A percentile compares a stretch with the other conserved stretches of the same genome.
phyloP scores from a whole-genome alignment of 53 echinoderm and acorn worm species.

The Mesocentrotus franciscanus region DNA sequence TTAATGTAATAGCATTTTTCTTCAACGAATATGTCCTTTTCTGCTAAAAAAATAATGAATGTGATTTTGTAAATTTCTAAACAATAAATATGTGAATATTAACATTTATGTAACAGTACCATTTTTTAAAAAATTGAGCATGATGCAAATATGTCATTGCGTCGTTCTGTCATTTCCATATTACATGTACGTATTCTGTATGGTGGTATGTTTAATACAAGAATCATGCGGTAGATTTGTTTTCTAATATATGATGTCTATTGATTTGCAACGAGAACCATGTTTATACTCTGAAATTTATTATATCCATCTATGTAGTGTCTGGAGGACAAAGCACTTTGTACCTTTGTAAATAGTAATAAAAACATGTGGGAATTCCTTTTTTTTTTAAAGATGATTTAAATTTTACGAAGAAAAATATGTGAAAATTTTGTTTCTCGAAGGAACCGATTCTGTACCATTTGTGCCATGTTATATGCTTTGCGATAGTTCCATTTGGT shows the following conservation, averaged over 20 bases:
- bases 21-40: not conserved
- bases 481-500: constrained; percentile 50
- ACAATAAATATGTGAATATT: not conserved
- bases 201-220: not conserved
- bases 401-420: constrained; percentile 43
- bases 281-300: constrained; percentile 58
- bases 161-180: constrained; percentile 2
- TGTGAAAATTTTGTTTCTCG: not conserved
- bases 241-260: not conserved
- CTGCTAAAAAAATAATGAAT: not conserved
- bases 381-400: constrained; percentile 38
- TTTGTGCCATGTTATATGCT: constrained; percentile 50
- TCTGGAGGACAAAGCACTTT: not conserved
- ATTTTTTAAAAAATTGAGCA: not conserved
- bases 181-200: not conserved
- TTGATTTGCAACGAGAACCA: constrained; percentile 15
- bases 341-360: constrained; percentile 42
- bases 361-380: constrained; percentile 34
- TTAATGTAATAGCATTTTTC: not conserved
- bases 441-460: constrained; percentile 37
- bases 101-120: constrained; percentile 14
- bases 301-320: not conserved
- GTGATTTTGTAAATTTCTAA: constrained; percentile 34
- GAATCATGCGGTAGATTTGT: not conserved
- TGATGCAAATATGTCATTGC: not conserved